phyloP scores from a whole-genome alignment of 2,113 vertebrate genomes.

The Delphinapterus leucas region DNA sequence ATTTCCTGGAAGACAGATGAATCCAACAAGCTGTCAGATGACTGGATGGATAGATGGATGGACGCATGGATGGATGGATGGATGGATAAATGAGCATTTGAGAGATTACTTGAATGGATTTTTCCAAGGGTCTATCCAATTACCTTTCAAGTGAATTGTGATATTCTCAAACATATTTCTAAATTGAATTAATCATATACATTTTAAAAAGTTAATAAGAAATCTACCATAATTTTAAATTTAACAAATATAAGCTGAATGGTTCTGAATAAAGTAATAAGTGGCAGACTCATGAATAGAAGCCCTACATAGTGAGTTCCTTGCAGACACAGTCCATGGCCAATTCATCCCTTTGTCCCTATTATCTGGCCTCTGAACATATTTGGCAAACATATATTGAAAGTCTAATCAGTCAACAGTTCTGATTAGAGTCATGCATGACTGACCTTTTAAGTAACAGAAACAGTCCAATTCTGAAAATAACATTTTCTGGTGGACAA shows the following conservation, averaged over 20 bases:
- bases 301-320: background rate
- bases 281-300: background rate
- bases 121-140: background rate
- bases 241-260: background rate
- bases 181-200: background rate
- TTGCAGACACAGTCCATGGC: background rate
- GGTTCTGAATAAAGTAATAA: background rate
- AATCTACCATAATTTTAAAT: slow-evolving; percentile 14
- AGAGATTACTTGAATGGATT: background rate
- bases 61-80: background rate
- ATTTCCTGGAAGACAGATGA: background rate
- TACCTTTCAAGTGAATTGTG: background rate
- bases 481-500: background rate
- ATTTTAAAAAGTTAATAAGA: background rate
- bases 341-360: background rate
- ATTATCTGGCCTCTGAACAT: background rate
- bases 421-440: background rate
- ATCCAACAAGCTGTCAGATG: background rate
- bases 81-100: background rate
- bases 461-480: slow-evolving; percentile 24
- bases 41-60: background rate
- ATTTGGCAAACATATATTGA: background rate
- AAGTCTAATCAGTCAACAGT: background rate
- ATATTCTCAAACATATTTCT: background rate
- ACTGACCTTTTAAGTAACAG: background rate